Base-by-base conservation (phyloP, 1,140 invertebrate genomes). In the Hycleus phaleratus region DNA sequence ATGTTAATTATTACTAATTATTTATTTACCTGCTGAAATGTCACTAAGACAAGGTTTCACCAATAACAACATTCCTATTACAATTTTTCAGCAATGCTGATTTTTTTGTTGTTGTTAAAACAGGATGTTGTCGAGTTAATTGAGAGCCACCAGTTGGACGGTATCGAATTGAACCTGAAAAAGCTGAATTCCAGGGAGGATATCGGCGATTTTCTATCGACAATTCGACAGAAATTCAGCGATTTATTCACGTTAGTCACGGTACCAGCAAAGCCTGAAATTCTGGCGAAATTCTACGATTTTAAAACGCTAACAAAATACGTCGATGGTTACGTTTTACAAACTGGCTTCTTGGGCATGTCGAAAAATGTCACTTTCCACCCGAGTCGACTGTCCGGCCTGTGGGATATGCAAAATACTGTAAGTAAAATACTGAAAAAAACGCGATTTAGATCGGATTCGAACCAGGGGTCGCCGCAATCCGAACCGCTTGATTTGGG, bases 361-460 rank as follows among this genome's bases (percentile, higher is more conserved):
- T 77, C 79, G 45, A 80, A 82, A 53, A 82, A 83, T 62, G 75
- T 80, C 59, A 85, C 86, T 1, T 89, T 84, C 68, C 88, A 90
- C 72, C 86, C 86, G 0, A 87, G 86, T 64, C 74, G 86, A 55
- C 72, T 90, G 56, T 89, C 88, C 73, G 87, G 88, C 3, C 69
- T 88, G 18, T 86, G 85, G 73, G 87, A 90, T 64, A 84, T 89
- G 77, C 80, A 86, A 58, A 90, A 90, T 64, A 84, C 85, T 50
- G 85, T 86, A 74, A 82, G 79, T 66, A 25, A 18, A 18, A 18
- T 18, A 18, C 18, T 18, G 32, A 32, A 7, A 32, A 32, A 18
- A 8, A 10, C 1, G 49, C 46, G 18, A 45, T 11, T 42, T 42
- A 3, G 11, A 42, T 9, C 40, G 9, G 1, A 3, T 42, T 42